Evolutionary conservation across 2,888 invertebrate genomes (phyloP), one percentile per base, ranked within the genome.

Genomic region (Asteroscopus sphinx): DNA sequence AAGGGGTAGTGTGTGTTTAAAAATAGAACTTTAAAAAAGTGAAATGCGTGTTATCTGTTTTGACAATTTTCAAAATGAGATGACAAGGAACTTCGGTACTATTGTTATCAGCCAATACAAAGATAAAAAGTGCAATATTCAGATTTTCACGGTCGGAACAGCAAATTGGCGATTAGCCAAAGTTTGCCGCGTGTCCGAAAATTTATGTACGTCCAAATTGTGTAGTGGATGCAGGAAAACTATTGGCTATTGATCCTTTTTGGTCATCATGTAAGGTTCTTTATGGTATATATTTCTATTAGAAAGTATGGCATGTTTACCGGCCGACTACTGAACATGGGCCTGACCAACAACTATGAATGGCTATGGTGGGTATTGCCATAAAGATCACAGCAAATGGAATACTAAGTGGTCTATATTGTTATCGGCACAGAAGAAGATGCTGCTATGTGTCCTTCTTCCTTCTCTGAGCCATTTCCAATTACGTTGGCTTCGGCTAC

Each of bases 151-250:
- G 54, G 53, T 52, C 53, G 39, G 12, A 64, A 48, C 48, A 46
- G 68, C 56, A 71, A 51, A 61, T 48, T 71, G 68, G 68, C 52
- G 52, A 70, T 70, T 57, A 70, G 77, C 60, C 58, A 73, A 64
- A 61, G 30, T 63, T 59, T 76, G 77, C 70, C 65, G 30, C 17
- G 33, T 41, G 37, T 59, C 58, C 65, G 68, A 65, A 58, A 63
- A 51, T 53, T 1, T 73, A 47, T 49, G 40, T 17, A 21, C 47
- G 32, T 49, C 52, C 54, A 47, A 62, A 55, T 63, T 56, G 28
- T 6, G 25, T 25, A 51, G 42, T 58, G 35, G 21, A 46, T 44
- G 26, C 55, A 35, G 17, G 45, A 30, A 49, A 36, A 57, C 33
- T 21, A 48, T 64, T 12, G 37, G 8, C 8, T 25, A 16, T 28